Percentiles rank a stretch among this genome's conserved stretches.
phyloP scores from a whole-genome alignment of 2,113 vertebrate genomes.

The Casuarius casuarius region DNA sequence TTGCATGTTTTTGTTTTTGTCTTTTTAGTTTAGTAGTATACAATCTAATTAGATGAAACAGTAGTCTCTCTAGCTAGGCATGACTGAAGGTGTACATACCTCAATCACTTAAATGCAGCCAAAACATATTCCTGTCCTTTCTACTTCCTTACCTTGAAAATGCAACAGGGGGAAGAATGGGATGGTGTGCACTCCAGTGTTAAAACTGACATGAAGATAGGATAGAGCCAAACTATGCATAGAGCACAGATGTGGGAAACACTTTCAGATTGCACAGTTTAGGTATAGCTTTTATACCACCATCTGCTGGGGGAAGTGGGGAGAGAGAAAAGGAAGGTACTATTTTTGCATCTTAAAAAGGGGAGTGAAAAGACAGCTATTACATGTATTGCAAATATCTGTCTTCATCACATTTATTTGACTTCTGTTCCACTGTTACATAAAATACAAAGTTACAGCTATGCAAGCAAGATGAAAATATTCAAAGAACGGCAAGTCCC shows the following conservation, averaged over 20 bases:
- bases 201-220: not conserved
- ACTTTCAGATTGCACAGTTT: not conserved
- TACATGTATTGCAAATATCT: not conserved
- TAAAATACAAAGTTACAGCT: not conserved
- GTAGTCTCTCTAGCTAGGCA: not conserved
- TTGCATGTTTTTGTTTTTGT: not conserved
- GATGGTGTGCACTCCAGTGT: not conserved
- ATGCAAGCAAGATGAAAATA: not conserved
- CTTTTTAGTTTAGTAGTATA: not conserved
- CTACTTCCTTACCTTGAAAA: not conserved
- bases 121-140: not conserved
- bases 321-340: not conserved
- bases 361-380: not conserved
- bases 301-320: not conserved
- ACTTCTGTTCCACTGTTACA: not conserved
- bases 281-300: not conserved
- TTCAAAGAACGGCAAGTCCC: not conserved
- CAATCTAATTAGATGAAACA: not conserved
- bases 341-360: not conserved
- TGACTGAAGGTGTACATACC: not conserved
- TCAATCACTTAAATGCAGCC: not conserved
- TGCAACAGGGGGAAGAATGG: fast-evolving
- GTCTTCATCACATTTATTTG: not conserved
- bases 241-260: not conserved
- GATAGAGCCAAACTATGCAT: not conserved